Base-by-base conservation (phyloP, 2,113 vertebrate genomes). In the Mirounga angustirostris region DNA sequence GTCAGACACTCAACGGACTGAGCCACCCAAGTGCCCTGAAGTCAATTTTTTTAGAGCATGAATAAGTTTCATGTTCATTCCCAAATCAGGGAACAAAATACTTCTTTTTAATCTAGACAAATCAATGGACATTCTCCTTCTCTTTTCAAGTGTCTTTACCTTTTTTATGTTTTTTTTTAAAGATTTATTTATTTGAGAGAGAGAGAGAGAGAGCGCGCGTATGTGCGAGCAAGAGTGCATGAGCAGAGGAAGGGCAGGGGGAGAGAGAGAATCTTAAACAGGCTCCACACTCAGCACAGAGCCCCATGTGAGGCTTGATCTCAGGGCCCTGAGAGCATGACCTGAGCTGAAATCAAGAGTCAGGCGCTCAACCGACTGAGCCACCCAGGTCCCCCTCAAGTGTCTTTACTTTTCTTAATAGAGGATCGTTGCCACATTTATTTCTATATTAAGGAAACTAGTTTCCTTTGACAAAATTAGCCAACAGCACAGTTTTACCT, bases 31-130 rank as follows among this genome's bases (percentile, higher is more conserved):
- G 54, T 24, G 26, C 4, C 22, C 40, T 2, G 30, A 46, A 54
- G 1, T 0, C 22, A 12, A 36, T 7, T 5, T 56, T 85, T 63
- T 76, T 4, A 43, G n/a, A 61, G 18, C 2, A 0, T 5, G 30
- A 46, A 61, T 69, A 43, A 15, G 28, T 19, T 80, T 74, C 15
- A 67, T 0, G 8, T 52, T 15, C 30, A 33, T 67, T 69, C 36
- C 40, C 67, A 89, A 88, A 50, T 22, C 5, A 43, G 56, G 56
- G 8, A 46, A 46, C 46, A 95, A 91, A 74, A 79, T 30, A 46
- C 15, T 93, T 96, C 63, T 63, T 84, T 89, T 86, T 56, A 21
- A 56, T 28, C 74, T 91, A 36, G 78, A 87, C 12, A 90, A 59
- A 40, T 33, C 19, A 16, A 36, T 21, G 21, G 24, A 33, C 22